Evolutionary conservation across 2,797 vertebrate species (phyloP).

Genomic region (Acomys russatus): DNA sequence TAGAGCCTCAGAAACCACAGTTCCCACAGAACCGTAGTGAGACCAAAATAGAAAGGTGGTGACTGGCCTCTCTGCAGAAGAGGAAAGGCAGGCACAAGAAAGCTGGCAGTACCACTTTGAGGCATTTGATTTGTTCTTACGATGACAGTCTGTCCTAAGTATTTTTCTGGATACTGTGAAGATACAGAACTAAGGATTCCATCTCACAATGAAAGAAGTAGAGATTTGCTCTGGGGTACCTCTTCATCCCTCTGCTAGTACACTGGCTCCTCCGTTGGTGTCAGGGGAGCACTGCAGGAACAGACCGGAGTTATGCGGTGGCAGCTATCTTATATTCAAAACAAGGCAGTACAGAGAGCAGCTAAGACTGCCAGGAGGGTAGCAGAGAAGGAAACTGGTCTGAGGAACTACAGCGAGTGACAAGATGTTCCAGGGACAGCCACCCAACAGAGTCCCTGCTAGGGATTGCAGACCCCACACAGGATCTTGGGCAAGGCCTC

Average conservation of each 20-base stretch:
- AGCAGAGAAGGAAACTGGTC: slow-evolving; percentile 48
- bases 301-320: neutral
- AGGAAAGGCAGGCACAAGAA: slow-evolving; percentile 72
- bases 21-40: slow-evolving; percentile 78
- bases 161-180: slow-evolving; percentile 61
- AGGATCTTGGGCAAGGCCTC: slow-evolving; percentile 13
- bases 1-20: slow-evolving; percentile 81
- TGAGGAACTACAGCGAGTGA: neutral
- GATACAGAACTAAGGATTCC: slow-evolving; percentile 69
- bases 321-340: neutral
- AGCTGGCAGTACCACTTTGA: slow-evolving; percentile 68
- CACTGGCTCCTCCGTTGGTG: neutral
- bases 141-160: slow-evolving; percentile 73
- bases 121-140: slow-evolving; percentile 79
- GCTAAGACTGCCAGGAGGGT: neutral
- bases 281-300: neutral
- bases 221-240: slow-evolving; percentile 38
- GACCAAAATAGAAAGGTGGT: slow-evolving; percentile 82
- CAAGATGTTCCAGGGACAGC: slow-evolving; percentile 28
- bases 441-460: neutral
- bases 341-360: neutral
- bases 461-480: neutral
- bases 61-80: slow-evolving; percentile 74
- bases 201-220: slow-evolving; percentile 66
- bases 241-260: neutral